Conservation (phyloP, 2,797 vertebrate genomes). For the Salmo trutta region DNA sequence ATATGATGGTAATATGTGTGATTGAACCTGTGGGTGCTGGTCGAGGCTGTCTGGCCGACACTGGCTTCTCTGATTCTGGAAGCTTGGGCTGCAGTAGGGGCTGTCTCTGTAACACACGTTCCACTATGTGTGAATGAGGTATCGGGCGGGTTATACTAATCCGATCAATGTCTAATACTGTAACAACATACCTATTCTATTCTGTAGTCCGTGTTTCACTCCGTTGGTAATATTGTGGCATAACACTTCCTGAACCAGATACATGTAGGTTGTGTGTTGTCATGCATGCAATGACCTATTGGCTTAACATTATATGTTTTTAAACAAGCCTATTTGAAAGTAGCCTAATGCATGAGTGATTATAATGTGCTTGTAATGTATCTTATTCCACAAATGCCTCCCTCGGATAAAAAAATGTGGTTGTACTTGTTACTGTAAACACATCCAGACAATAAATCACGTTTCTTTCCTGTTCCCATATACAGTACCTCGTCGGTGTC, state of each 20-base stretch:
- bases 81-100: constrained; percentile 57
- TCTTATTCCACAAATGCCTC: not conserved
- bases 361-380: not conserved
- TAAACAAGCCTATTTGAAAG: not conserved
- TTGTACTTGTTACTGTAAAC: not conserved
- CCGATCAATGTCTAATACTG: not conserved
- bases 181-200: not conserved
- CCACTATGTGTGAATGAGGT: not conserved
- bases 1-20: not conserved
- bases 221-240: not conserved
- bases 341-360: not conserved
- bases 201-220: not conserved
- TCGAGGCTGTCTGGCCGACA: constrained; percentile 62
- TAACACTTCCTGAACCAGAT: not conserved
- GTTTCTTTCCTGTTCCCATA: not conserved
- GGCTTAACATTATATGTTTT: too few species aligned
- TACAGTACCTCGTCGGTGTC: constrained; percentile 60
- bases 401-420: not conserved
- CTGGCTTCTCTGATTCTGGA: constrained; percentile 36
- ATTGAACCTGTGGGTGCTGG: constrained; percentile 33
- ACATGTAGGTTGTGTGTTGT: not conserved
- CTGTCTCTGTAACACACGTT: constrained; percentile 60
- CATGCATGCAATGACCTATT: not conserved
- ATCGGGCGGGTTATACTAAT: not conserved
- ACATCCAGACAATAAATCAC: not conserved